These are phyloP conservation scores for Alsophila aescularia DNA, from an alignment of 2,888 invertebrate genomes.

Conservation along the genomic window DNA sequence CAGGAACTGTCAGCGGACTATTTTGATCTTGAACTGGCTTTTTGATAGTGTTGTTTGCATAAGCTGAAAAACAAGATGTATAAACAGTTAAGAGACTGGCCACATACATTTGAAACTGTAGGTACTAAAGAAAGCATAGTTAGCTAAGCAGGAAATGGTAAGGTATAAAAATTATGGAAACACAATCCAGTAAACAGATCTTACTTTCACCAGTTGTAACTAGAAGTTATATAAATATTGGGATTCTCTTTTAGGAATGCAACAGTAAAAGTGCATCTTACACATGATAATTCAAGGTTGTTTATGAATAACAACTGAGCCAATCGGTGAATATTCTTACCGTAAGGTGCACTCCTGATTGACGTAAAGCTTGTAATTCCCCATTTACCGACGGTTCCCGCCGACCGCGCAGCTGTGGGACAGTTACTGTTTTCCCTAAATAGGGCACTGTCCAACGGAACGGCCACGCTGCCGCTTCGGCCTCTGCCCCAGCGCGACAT, in stretches of 20 bases:
- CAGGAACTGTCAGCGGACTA: slow-evolving; percentile 81
- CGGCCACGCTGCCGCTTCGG: slow-evolving; percentile 85
- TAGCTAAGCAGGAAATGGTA: background rate
- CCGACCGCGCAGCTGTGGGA: slow-evolving; percentile 94
- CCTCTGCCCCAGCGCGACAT: slow-evolving; percentile 88
- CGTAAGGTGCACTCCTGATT: slow-evolving; percentile 91
- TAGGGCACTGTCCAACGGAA: slow-evolving; percentile 86
- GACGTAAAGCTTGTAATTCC: slow-evolving; percentile 97
- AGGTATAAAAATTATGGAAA: slow-evolving; percentile 1
- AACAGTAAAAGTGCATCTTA: slow-evolving; percentile 24
- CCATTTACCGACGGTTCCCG: slow-evolving; percentile 97
- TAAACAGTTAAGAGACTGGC: slow-evolving; percentile 7
- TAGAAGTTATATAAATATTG: slow-evolving; percentile 39
- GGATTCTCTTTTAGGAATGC: slow-evolving; percentile 35
- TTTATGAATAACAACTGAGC: slow-evolving; percentile 32
- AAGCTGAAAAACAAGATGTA: slow-evolving; percentile 65
- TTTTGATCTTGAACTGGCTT: slow-evolving; percentile 82
- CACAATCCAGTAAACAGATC: slow-evolving; percentile 28
- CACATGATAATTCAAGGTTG: slow-evolving; percentile 43
- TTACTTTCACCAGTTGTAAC: slow-evolving; percentile 46
- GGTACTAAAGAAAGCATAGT: background rate
- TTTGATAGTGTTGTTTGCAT: slow-evolving; percentile 68
- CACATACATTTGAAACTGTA: no score
- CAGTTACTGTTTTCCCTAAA: slow-evolving; percentile 92
- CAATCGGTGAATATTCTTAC: slow-evolving; percentile 71